phyloP scores from a whole-genome alignment of 2,888 invertebrate genomes.

The Monopis laevigella region DNA sequence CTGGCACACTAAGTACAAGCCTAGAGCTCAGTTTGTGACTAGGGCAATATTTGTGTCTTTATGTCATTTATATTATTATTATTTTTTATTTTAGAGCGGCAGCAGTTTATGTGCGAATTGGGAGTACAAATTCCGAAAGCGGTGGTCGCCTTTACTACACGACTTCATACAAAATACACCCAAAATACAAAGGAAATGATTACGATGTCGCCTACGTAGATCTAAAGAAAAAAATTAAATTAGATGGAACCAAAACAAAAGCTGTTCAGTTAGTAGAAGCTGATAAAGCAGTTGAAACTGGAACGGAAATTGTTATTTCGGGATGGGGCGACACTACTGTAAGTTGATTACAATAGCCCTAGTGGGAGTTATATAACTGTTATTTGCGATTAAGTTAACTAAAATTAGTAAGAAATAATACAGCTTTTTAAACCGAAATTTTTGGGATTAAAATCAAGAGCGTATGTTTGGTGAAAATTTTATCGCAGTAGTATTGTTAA shows the following conservation, averaged over 20 bases:
- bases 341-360: no score
- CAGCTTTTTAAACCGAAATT: no score
- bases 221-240: constrained; percentile 31
- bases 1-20: no score
- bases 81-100: constrained; percentile 28
- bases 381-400: no score
- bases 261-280: constrained; percentile 26
- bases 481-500: no score
- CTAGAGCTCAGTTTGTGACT: no score
- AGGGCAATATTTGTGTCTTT: neutral
- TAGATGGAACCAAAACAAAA: constrained; percentile 32
- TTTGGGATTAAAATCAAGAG: no score
- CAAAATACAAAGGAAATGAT: constrained; percentile 40
- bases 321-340: constrained; percentile 53
- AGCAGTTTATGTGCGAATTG: constrained; percentile 37
- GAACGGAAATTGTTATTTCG: constrained; percentile 31
- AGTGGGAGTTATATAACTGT: no score
- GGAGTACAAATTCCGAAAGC: constrained; percentile 34
- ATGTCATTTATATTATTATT: neutral
- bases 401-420: no score
- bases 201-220: constrained; percentile 52
- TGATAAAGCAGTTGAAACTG: constrained; percentile 25
- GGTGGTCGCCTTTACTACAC: constrained; percentile 50
- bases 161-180: constrained; percentile 32
- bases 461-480: no score